These are phyloP conservation scores for Cordylochernes scorpioides DNA, from an alignment of 2,888 invertebrate species.

Conservation along the genomic window DNA sequence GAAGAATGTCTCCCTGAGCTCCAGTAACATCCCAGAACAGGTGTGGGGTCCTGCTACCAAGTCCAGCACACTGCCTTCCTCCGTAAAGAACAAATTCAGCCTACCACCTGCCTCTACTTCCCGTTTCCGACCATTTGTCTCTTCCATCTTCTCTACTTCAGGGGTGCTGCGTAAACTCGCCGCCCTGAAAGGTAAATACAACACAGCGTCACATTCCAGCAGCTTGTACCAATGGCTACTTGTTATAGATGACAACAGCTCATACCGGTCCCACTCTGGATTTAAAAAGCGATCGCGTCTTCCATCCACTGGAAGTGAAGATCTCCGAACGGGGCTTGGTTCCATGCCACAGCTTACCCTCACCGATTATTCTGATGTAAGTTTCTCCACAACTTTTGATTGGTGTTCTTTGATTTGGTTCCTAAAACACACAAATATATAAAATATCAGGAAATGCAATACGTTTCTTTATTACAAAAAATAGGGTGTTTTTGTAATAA, in stretches of 20 bases:
- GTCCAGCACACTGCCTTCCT: constrained; percentile 6
- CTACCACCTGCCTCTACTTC: constrained; percentile 1
- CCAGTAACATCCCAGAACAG: constrained; percentile 9
- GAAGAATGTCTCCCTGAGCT: constrained; percentile 9
- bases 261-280: constrained; percentile 1
- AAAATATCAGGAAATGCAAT: too few relatives aligned
- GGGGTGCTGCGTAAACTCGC: constrained; percentile 12
- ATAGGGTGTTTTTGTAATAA: too few relatives aligned
- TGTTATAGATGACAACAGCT: constrained; percentile 2
- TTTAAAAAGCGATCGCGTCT: not conserved
- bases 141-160: constrained; percentile 12
- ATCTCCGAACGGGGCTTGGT: constrained; percentile 1
- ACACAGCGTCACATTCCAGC: not conserved
- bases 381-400: too few relatives aligned
- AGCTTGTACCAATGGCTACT: not conserved
- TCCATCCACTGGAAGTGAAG: constrained; percentile 2
- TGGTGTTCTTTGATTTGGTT: too few relatives aligned
- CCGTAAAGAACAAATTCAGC: constrained; percentile 3
- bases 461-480: too few relatives aligned
- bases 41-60: constrained; percentile 5
- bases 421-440: too few relatives aligned
- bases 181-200: constrained; percentile 10
- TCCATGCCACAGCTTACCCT: constrained; percentile 7
- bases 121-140: constrained; percentile 8
- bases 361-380: constrained; percentile 8